A percentile compares a stretch with the other conserved stretches of the same genome.
These are phyloP conservation scores for Himalopsyche tibetana DNA, from an alignment of 2,888 invertebrate genomes.

Conservation along the genomic window DNA sequence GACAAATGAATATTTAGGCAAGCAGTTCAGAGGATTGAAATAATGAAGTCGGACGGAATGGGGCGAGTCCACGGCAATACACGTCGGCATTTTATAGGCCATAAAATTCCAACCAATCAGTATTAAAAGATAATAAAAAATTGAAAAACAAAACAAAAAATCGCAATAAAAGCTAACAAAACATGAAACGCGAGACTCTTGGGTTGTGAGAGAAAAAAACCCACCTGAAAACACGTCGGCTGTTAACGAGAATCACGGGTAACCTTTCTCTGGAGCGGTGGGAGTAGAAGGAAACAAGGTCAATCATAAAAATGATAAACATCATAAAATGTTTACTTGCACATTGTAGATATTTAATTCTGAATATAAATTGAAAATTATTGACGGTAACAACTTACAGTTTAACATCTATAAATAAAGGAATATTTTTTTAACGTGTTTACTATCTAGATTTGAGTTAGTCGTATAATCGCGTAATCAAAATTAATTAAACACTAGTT, in stretches of 20 bases:
- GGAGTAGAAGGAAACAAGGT: too few relatives aligned
- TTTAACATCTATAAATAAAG: too few relatives aligned
- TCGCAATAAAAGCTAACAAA: slow-evolving; percentile 9
- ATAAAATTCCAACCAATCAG: slow-evolving; percentile 18
- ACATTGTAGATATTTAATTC: too few relatives aligned
- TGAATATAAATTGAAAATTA: too few relatives aligned
- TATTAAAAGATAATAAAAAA: slow-evolving; percentile 9
- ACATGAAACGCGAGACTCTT: background rate
- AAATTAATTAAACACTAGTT: too few relatives aligned
- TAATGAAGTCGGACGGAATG: background rate
- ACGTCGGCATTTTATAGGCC: slow-evolving; percentile 6
- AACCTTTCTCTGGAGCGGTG: background rate
- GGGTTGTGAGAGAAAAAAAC: background rate
- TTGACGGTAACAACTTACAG: too few relatives aligned
- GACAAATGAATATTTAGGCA: too few relatives aligned
- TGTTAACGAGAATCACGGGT: slow-evolving; percentile 2
- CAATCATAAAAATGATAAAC: too few relatives aligned
- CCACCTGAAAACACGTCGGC: slow-evolving; percentile 8
- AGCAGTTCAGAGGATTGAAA: background rate
- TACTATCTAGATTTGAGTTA: too few relatives aligned
- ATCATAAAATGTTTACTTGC: too few relatives aligned
- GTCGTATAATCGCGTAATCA: too few relatives aligned
- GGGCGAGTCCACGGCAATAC: background rate
- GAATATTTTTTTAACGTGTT: too few relatives aligned
- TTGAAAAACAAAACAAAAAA: slow-evolving; percentile 13